These are phyloP conservation scores for Sphenodon punctatus DNA, from an alignment of 2,797 vertebrate genomes.

Conservation along the genomic window DNA sequence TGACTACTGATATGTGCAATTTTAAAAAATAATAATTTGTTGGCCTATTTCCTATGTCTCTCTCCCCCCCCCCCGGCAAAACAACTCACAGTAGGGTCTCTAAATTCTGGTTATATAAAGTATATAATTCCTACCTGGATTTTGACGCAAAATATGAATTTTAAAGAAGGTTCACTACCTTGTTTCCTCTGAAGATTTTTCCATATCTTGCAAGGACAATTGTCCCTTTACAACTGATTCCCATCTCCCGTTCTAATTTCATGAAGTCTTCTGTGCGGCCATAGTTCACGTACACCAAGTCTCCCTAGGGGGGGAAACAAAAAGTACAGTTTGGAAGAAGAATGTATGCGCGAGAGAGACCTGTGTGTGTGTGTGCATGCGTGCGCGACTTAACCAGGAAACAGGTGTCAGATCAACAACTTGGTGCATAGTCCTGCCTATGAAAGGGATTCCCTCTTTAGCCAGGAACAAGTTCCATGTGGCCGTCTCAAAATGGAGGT, in stretches of 20 bases:
- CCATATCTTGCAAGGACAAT: constrained; percentile 94
- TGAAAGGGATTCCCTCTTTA: background rate
- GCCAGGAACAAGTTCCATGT: background rate
- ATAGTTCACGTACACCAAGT: constrained; percentile 95
- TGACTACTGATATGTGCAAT: no score
- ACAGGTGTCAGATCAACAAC: no score
- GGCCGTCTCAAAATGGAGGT: no score
- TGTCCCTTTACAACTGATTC: constrained; percentile 86
- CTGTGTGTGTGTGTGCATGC: no score
- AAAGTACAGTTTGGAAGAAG: constrained; percentile 17
- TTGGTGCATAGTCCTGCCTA: background rate
- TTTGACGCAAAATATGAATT: background rate
- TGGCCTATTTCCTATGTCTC: no score
- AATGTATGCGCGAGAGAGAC: no score
- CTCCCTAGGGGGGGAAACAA: constrained; percentile 81
- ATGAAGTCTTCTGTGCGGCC: constrained; percentile 91
- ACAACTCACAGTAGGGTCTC: no score
- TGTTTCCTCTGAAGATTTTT: constrained; percentile 96
- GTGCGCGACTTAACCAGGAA: no score
- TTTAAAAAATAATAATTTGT: no score
- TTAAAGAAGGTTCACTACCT: constrained; percentile 75
- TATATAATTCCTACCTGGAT: no score
- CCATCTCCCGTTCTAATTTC: constrained; percentile 82
- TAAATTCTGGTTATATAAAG: no score
- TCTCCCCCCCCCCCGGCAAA: no score